A percentile compares a stretch with the other conserved stretches of the same genome.
Conservation (phyloP, 2,797 vertebrate species). For the Trichosurus vulpecula region DNA sequence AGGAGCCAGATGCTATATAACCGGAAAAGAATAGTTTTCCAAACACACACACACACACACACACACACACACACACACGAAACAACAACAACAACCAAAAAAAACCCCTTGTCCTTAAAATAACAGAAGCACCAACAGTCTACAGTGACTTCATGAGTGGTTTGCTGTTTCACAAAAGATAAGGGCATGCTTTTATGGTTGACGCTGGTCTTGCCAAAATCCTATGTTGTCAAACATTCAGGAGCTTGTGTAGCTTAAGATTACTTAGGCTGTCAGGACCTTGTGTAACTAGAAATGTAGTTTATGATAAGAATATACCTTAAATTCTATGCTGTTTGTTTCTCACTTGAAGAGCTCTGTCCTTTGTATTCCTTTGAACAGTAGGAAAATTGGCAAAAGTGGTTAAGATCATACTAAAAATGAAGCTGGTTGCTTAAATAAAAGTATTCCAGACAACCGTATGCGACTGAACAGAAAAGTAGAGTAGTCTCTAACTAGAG, state of each 20-base stretch:
- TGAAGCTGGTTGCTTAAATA: neutral
- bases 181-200: slow-evolving; percentile 22
- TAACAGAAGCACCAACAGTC: slow-evolving; percentile 69
- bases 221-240: slow-evolving; percentile 70
- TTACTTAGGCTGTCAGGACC: slow-evolving; percentile 29
- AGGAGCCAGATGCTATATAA: slow-evolving; percentile 68
- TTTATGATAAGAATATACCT: slow-evolving; percentile 45
- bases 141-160: slow-evolving; percentile 57
- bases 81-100: slow-evolving; percentile 25
- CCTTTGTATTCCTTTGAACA: slow-evolving; percentile 6
- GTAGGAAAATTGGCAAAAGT: neutral
- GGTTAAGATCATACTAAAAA: neutral
- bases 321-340: slow-evolving; percentile 33
- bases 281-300: slow-evolving; percentile 56
- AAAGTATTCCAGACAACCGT: neutral
- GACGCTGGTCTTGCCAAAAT: slow-evolving; percentile 62
- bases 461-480: neutral
- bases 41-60: neutral
- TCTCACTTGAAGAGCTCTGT: neutral
- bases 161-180: neutral
- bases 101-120: slow-evolving; percentile 52
- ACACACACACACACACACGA: too few relatives aligned
- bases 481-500: neutral
- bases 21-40: slow-evolving; percentile 66
- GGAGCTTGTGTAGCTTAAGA: slow-evolving; percentile 32